Evolutionary conservation across 2,888 invertebrate genomes (phyloP), one percentile per base, ranked within the genome.

Genomic region (Hirudinaria manillensis): DNA sequence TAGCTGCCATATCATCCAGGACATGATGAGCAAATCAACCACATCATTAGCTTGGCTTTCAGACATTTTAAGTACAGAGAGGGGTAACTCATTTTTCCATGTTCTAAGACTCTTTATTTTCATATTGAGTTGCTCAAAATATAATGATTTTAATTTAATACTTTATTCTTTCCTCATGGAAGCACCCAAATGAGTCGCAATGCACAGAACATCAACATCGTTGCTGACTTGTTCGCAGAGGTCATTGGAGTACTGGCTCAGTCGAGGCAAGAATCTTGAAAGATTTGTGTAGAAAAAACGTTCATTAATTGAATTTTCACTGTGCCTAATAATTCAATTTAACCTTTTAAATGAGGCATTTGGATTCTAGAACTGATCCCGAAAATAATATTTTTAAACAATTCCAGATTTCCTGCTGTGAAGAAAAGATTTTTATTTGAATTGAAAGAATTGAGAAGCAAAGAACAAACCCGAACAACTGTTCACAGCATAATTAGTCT

Each of bases 171-270:
- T 27, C 19, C n/a, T 7, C 51, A 45, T 45, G 7, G 19, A 86
- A 93, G 93, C 10, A 88, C 93, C 72, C 94, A 94, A 84, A 91
- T 92, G 56, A 93, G 93, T 83, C 93, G 94, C 0, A 98, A 98
- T 87, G 93, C 94, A 68, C 75, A 77, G 24, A 98, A 98, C 86
- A 93, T 95, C 81, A 94, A 97, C 85, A 93, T 96, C 82, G 93
- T 99, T 80, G 94, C 98, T 2, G 99, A 99, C 87, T 88, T 98
- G 78, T 98, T 96, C 87, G 98, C 98, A 0, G 99, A 99, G 88
- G 98, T 97, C 0, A 92, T 97, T 79, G 97, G 97, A 0, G 95
- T 93, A 2, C 87, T 98, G 73, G 96, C 96, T 1, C 93, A 95
- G 83, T 93, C 95, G 16, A 90, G 96, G 78, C 85, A 67, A 74